These are phyloP conservation scores for Rhinatrema bivittatum DNA, from an alignment of 2,797 vertebrate genomes.

Conservation along the genomic window DNA sequence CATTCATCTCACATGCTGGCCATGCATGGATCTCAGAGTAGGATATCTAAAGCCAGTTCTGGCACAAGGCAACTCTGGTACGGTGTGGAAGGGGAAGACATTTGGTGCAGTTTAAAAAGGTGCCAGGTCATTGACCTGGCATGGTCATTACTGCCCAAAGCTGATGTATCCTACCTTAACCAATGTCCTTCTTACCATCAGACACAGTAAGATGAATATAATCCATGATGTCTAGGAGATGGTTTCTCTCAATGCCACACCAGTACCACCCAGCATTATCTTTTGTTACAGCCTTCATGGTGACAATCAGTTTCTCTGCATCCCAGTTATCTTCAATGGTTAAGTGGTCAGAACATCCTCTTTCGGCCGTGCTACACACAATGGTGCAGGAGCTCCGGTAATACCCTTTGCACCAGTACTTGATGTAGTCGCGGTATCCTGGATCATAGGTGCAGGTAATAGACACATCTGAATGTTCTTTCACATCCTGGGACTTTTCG, in stretches of 20 bases:
- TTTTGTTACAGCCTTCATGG: slow-evolving; percentile 18
- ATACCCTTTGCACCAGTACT: slow-evolving; percentile 26
- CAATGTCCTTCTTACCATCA: background rate
- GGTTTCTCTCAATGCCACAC: slow-evolving; percentile 19
- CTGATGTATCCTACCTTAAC: too few relatives aligned
- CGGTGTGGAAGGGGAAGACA: too few relatives aligned
- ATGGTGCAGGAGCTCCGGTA: slow-evolving; percentile 9
- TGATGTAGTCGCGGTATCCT: slow-evolving; percentile 14
- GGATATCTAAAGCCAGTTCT: too few relatives aligned
- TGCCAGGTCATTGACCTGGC: too few relatives aligned
- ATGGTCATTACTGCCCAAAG: too few relatives aligned
- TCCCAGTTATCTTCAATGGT: slow-evolving; percentile 14
- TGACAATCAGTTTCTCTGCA: slow-evolving; percentile 14
- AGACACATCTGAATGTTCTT: slow-evolving; percentile 8
- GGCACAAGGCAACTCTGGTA: too few relatives aligned
- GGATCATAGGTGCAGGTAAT: slow-evolving; percentile 2
- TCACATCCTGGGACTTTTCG: slow-evolving; percentile 13
- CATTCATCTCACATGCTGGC: too few relatives aligned
- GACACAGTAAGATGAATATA: slow-evolving; percentile 15
- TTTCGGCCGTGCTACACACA: slow-evolving; percentile 1
- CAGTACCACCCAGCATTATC: slow-evolving; percentile 22
- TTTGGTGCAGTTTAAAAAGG: too few relatives aligned
- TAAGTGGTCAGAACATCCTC: background rate
- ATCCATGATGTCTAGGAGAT: slow-evolving; percentile 22
- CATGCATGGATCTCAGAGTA: too few relatives aligned